Percentiles rank a stretch among this genome's conserved stretches.
These are phyloP conservation scores for Stigmatopora nigra DNA, from an alignment of 2,113 vertebrate species.

Conservation along the genomic window DNA sequence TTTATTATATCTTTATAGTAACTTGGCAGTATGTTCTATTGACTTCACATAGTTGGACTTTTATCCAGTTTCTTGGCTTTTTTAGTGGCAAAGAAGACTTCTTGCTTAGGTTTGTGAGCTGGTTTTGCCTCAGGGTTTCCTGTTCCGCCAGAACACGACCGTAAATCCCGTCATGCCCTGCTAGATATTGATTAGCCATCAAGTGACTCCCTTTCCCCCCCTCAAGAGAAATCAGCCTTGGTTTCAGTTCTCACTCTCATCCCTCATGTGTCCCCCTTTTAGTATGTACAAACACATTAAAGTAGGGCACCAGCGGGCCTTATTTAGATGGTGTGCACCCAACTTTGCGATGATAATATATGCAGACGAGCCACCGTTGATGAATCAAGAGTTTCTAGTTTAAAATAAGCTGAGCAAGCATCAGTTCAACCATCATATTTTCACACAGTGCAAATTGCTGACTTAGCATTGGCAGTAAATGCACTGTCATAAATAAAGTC, in stretches of 20 bases:
- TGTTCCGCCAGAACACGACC: constrained; percentile 40
- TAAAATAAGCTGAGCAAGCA: constrained; percentile 43
- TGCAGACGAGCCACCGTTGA: constrained; percentile 39
- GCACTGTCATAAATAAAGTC: constrained; percentile 4
- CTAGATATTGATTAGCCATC: constrained; percentile 65
- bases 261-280: constrained; percentile 29
- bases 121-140: constrained; percentile 41
- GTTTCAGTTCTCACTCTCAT: constrained; percentile 32
- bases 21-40: too few species aligned
- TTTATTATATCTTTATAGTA: too few species aligned
- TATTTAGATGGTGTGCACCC: constrained; percentile 11
- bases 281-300: neutral
- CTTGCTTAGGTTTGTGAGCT: constrained; percentile 25
- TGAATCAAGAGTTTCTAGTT: constrained; percentile 16
- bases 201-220: constrained; percentile 49
- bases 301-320: constrained; percentile 11
- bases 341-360: constrained; percentile 33
- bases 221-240: constrained; percentile 32
- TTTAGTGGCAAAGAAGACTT: too few species aligned
- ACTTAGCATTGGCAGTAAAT: constrained; percentile 7
- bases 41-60: too few species aligned
- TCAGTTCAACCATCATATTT: constrained; percentile 16
- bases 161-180: constrained; percentile 57
- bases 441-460: constrained; percentile 32
- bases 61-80: too few species aligned